Conservation (phyloP, 2,888 invertebrate species). For the Agriotes lineatus region DNA sequence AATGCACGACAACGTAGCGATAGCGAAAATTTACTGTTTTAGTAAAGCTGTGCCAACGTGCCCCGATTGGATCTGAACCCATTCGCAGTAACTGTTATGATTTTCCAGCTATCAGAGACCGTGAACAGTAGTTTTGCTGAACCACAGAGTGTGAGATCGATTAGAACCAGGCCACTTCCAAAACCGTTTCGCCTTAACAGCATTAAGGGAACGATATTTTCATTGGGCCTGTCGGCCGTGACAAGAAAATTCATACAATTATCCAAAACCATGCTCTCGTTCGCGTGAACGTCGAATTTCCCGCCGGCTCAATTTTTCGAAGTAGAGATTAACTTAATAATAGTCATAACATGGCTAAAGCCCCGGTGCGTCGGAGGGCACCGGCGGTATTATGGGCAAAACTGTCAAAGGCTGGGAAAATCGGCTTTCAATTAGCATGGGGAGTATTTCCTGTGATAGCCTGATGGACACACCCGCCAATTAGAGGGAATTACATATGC, state of each 20-base stretch:
- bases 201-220: conserved; percentile 21
- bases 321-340: background rate
- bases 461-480: conserved; percentile 15
- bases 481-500: conserved; percentile 18
- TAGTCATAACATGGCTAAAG: background rate
- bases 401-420: background rate
- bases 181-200: background rate
- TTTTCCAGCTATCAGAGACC: no score
- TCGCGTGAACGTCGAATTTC: conserved; percentile 4
- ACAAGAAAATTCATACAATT: conserved; percentile 28
- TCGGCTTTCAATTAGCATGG: conserved; percentile 20
- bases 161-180: background rate
- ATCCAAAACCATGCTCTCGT: background rate
- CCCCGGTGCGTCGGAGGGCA: no score
- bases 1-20: no score
- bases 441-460: conserved; percentile 10
- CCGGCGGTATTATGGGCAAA: no score
- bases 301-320: background rate
- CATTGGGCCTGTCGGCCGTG: conserved; percentile 25
- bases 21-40: no score
- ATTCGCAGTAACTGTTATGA: no score
- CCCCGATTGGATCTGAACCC: no score
- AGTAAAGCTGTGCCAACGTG: no score
- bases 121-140: background rate
- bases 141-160: background rate